Evolutionary conservation across 2,797 vertebrate genomes (phyloP).

Genomic region (Clarias laeviceps): DNA sequence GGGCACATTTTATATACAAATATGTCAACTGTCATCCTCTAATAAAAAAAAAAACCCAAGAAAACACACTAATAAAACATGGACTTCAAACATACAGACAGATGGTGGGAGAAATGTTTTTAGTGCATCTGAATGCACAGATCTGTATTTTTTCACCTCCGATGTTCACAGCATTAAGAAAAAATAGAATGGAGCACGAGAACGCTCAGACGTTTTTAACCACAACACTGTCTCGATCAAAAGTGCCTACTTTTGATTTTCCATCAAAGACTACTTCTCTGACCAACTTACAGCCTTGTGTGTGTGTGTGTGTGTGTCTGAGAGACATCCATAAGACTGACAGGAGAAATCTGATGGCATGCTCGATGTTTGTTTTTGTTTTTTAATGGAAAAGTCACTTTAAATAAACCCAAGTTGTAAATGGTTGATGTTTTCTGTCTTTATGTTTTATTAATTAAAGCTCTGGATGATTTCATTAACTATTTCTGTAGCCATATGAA

Average conservation of each 20-base stretch:
- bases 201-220: conserved; percentile 41
- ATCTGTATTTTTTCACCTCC: not conserved
- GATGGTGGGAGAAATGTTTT: not conserved
- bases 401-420: conserved; percentile 22
- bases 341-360: not conserved
- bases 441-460: not conserved
- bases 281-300: not conserved
- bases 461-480: not conserved
- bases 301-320: not conserved
- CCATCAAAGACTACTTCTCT: conserved; percentile 60
- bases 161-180: not conserved
- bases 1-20: not conserved
- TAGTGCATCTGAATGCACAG: not conserved
- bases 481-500: not conserved
- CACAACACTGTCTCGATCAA: conserved; percentile 66
- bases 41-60: no score
- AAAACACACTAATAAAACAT: not conserved
- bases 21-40: not conserved
- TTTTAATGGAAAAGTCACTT: conserved; percentile 1
- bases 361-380: not conserved
- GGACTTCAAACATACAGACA: not conserved
- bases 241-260: conserved; percentile 74
- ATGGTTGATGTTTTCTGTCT: not conserved
- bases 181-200: not conserved
- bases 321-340: not conserved